Percentiles rank a stretch among this genome's conserved stretches.
These are phyloP conservation scores for Vesta saturnalis DNA, from an alignment of 2,888 invertebrate genomes.

Conservation along the genomic window DNA sequence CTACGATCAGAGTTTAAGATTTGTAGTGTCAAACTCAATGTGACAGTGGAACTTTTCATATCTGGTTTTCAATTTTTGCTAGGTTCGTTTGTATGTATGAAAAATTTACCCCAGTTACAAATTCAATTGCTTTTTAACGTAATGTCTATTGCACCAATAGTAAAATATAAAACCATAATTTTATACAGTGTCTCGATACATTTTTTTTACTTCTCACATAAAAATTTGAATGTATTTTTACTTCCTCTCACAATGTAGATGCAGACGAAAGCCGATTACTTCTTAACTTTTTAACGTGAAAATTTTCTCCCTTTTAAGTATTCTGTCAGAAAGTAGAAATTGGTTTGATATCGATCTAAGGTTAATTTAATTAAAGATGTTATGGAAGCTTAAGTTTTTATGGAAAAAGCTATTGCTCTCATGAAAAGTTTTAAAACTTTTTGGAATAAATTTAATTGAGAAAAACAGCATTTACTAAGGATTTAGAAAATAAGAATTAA, in stretches of 20 bases:
- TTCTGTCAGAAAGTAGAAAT: slow-evolving; percentile 17
- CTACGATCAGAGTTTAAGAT: slow-evolving; percentile 58
- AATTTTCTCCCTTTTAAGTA: slow-evolving; percentile 8
- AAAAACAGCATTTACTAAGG: not conserved
- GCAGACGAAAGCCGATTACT: slow-evolving; percentile 9
- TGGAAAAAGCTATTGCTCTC: slow-evolving; percentile 8
- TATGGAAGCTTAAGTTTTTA: slow-evolving; percentile 12
- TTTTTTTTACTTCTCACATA: too few species aligned
- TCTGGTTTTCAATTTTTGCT: slow-evolving; percentile 45
- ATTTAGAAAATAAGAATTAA: not conserved
- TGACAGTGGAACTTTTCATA: slow-evolving; percentile 48
- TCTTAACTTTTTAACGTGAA: slow-evolving; percentile 10
- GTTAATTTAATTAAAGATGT: slow-evolving; percentile 23
- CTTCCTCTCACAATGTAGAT: too few species aligned
- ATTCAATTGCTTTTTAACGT: slow-evolving; percentile 32
- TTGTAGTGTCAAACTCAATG: slow-evolving; percentile 42
- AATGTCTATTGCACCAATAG: slow-evolving; percentile 18
- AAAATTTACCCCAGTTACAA: slow-evolving; percentile 41
- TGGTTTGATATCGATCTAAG: slow-evolving; percentile 23
- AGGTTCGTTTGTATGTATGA: slow-evolving; percentile 48
- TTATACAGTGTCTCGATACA: not conserved
- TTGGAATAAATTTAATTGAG: slow-evolving; percentile 2
- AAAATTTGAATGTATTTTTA: not conserved
- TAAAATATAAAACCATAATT: slow-evolving; percentile 12
- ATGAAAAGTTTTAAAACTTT: slow-evolving; percentile 9